Conservation (phyloP, 1,140 invertebrate genomes). For the Cephus cinctus region DNA sequence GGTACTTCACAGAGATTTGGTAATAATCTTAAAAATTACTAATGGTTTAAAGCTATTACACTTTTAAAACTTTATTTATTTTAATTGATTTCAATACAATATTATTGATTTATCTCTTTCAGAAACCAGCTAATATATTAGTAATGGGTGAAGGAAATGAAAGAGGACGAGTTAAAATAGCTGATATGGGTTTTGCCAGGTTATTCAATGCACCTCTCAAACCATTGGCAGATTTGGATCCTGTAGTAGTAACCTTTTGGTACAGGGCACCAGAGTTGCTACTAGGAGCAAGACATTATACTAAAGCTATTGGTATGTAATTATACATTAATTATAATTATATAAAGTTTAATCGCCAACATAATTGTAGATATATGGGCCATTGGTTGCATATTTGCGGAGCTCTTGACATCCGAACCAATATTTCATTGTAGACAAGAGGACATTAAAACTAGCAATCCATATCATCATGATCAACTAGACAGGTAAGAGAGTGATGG, state of each 20-base stretch:
- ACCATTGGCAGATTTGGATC: slow-evolving; percentile 96
- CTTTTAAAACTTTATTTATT: slow-evolving; percentile 10
- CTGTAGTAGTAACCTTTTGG: slow-evolving; percentile 99
- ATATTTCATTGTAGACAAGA: slow-evolving; percentile 99
- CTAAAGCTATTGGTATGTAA: slow-evolving; percentile 90
- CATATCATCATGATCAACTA: slow-evolving; percentile 99
- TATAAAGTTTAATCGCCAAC: slow-evolving; percentile 7
- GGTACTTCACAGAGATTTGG: slow-evolving; percentile 98
- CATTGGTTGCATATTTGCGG: slow-evolving; percentile 99
- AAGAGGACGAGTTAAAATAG: slow-evolving; percentile 96
- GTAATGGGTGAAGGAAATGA: slow-evolving; percentile 99
- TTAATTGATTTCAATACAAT: slow-evolving; percentile 8
- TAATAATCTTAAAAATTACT: slow-evolving; percentile 56
- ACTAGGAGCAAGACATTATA: slow-evolving; percentile 96
- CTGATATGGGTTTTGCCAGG: slow-evolving; percentile 99
- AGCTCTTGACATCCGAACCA: slow-evolving; percentile 94
- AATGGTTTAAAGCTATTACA: slow-evolving; percentile 4
- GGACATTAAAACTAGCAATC: slow-evolving; percentile 99
- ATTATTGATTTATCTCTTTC: slow-evolving; percentile 31
- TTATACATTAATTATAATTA: slow-evolving; percentile 5
- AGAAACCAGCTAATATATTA: slow-evolving; percentile 99
- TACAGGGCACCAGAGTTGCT: slow-evolving; percentile 97
- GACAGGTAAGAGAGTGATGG: slow-evolving; percentile 65
- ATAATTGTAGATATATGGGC: slow-evolving; percentile 93
- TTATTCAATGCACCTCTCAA: slow-evolving; percentile 98